These are phyloP conservation scores for Dendrocincla fuliginosa DNA, from an alignment of 2,797 vertebrate genomes.

Conservation along the genomic window DNA sequence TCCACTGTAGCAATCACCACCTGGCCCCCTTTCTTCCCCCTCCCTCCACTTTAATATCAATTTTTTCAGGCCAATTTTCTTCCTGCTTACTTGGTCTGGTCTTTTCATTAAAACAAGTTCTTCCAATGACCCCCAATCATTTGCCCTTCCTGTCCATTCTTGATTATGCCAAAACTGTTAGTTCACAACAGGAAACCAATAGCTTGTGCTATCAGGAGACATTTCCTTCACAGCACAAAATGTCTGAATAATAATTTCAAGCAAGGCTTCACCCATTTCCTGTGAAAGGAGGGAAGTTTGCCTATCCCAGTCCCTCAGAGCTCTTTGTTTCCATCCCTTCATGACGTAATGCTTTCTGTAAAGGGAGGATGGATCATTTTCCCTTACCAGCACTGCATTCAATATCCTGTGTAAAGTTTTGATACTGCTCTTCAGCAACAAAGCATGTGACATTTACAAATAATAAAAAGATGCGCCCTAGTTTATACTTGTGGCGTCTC, in stretches of 20 bases:
- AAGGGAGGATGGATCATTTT: slow-evolving; percentile 36
- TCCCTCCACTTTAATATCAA: neutral
- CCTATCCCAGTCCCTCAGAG: slow-evolving; percentile 73
- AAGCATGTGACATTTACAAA: neutral
- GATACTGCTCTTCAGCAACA: neutral
- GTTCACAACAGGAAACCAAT: slow-evolving; percentile 93
- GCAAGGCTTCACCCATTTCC: slow-evolving; percentile 92
- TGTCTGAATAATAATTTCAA: slow-evolving; percentile 85
- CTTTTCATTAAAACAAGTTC: slow-evolving; percentile 51
- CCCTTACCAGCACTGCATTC: neutral
- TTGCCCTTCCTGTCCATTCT: slow-evolving; percentile 75
- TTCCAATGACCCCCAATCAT: slow-evolving; percentile 67
- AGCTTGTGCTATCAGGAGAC: slow-evolving; percentile 89
- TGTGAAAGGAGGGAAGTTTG: slow-evolving; percentile 81
- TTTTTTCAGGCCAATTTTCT: neutral
- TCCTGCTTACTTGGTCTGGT: neutral
- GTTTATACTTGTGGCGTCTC: neutral
- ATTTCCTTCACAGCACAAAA: slow-evolving; percentile 88
- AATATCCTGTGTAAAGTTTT: neutral
- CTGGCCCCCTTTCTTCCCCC: neutral
- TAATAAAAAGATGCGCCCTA: neutral
- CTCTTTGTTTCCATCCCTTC: slow-evolving; percentile 61
- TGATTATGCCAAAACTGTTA: slow-evolving; percentile 77
- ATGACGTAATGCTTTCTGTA: slow-evolving; percentile 29
- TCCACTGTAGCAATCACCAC: neutral